Conservation (phyloP, 2,797 vertebrate species). For the Lophius americanus region DNA sequence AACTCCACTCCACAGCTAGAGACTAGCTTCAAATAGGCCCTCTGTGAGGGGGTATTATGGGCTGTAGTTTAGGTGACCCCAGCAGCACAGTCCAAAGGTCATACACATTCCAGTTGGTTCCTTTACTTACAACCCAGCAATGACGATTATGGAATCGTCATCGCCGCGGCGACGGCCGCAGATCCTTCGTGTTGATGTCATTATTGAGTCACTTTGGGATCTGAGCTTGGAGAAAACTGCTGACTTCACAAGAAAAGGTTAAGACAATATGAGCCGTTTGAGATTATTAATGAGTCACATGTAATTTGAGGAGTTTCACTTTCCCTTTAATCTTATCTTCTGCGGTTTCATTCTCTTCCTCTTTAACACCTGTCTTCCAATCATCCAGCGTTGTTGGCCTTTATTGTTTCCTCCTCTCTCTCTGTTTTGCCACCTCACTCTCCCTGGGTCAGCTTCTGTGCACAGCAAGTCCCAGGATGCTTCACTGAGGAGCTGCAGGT, state of each 20-base stretch:
- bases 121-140: too few species aligned
- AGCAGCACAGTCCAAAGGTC: not conserved
- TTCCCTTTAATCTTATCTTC: not conserved
- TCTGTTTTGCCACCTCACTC: not conserved
- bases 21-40: slow-evolving; percentile 60
- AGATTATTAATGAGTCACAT: too few species aligned
- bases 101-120: too few species aligned
- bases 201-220: too few species aligned
- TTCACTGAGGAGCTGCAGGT: not conserved
- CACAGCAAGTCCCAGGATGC: not conserved
- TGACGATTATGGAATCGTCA: too few species aligned
- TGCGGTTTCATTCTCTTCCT: not conserved
- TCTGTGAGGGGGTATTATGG: slow-evolving; percentile 41
- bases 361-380: not conserved
- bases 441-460: not conserved
- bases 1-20: slow-evolving; percentile 24
- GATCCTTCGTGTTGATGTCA: too few species aligned
- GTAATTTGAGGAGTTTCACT: too few species aligned
- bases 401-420: not conserved
- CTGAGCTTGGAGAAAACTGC: too few species aligned
- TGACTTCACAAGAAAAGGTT: too few species aligned
- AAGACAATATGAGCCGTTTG: too few species aligned
- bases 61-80: slow-evolving; percentile 19
- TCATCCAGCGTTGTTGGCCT: too few species aligned
- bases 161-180: too few species aligned